A percentile compares a stretch with the other conserved stretches of the same genome.
Conservation (phyloP, 2,113 vertebrate genomes). For the Lota lota region DNA sequence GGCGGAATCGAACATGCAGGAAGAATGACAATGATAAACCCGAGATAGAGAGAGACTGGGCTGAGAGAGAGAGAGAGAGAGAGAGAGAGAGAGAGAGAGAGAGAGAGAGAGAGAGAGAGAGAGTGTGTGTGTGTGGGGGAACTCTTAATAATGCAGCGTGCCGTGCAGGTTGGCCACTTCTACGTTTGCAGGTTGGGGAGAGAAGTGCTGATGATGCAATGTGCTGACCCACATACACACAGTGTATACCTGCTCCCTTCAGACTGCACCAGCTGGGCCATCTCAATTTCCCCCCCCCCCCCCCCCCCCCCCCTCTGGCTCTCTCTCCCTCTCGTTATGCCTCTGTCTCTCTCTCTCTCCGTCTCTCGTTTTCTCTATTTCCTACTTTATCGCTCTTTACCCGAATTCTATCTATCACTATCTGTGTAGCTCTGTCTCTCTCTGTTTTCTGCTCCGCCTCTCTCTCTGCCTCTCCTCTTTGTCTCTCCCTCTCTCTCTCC, state of each 20-base stretch:
- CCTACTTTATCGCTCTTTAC: too few species aligned
- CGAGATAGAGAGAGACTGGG: slow-evolving; percentile 1
- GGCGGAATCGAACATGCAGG: too few species aligned
- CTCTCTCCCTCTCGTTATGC: not conserved
- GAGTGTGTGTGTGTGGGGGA: slow-evolving; percentile 27
- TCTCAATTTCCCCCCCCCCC: slow-evolving; percentile 35
- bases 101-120: too few species aligned
- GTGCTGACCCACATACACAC: slow-evolving; percentile 83
- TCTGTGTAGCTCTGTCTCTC: too few species aligned
- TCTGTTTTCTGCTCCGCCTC: too few species aligned
- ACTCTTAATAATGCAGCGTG: slow-evolving; percentile 73
- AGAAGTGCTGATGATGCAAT: slow-evolving; percentile 82
- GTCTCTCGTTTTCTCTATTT: slow-evolving; percentile 11
- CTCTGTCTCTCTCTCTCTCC: slow-evolving; percentile 21
- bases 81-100: too few species aligned
- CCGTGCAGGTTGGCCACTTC: slow-evolving; percentile 54
- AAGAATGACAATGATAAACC: too few species aligned
- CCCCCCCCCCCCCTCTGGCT: not conserved
- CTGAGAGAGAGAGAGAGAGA: slow-evolving; percentile 6
- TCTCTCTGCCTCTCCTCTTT: slow-evolving; percentile 10
- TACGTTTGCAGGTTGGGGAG: slow-evolving; percentile 73
- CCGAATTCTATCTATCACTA: too few species aligned
- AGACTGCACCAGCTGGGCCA: slow-evolving; percentile 75
- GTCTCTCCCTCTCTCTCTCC: not conserved
- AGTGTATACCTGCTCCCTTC: slow-evolving; percentile 66